Conservation (phyloP, 2,888 invertebrate species). For the Calameuta pallipes region DNA sequence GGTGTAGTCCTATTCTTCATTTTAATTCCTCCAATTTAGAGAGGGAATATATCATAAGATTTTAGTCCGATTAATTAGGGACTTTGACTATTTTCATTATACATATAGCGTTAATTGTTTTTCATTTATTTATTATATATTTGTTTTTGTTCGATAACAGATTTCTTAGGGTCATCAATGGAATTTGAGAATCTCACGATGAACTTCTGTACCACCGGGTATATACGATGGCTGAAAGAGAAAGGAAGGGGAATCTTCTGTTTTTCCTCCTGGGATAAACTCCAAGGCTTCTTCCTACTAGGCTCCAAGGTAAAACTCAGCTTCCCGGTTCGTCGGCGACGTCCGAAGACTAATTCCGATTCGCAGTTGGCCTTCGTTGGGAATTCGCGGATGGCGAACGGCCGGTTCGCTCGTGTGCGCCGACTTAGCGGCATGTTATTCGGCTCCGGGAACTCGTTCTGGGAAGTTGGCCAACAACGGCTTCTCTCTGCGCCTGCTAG, state of each 20-base stretch:
- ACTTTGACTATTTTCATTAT: neutral
- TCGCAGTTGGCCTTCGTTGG: neutral
- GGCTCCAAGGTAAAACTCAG: neutral
- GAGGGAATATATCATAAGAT: neutral
- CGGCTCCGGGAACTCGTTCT: slow-evolving; percentile 8
- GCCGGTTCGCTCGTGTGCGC: neutral
- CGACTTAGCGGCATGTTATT: neutral
- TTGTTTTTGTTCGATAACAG: neutral
- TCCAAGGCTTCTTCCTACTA: neutral
- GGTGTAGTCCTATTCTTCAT: neutral
- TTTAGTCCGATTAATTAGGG: neutral
- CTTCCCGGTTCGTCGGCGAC: neutral
- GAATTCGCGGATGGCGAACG: slow-evolving; percentile 6
- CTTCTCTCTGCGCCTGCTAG: neutral
- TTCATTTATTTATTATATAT: neutral
- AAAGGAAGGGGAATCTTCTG: neutral
- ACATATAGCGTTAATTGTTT: neutral
- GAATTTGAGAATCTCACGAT: neutral
- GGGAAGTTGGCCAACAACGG: slow-evolving; percentile 4
- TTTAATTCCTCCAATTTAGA: neutral
- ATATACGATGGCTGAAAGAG: neutral
- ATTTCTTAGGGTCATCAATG: neutral
- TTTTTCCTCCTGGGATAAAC: neutral
- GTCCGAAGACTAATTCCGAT: neutral
- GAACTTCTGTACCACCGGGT: neutral